phyloP scores from a whole-genome alignment of 2,113 vertebrate genomes.

The Gobio gobio region DNA sequence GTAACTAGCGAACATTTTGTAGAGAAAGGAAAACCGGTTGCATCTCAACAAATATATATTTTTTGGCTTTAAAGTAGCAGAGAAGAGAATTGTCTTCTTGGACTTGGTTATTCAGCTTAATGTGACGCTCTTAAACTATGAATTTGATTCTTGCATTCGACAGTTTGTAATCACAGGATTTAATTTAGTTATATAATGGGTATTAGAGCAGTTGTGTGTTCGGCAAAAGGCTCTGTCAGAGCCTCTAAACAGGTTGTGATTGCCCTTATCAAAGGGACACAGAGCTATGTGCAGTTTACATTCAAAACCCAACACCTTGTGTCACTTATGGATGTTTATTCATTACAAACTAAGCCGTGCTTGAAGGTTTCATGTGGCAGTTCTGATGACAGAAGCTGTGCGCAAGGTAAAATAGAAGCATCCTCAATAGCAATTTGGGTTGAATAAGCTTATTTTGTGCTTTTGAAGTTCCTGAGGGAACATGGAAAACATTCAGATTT shows the following conservation, averaged over 20 bases:
- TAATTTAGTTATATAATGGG: not conserved
- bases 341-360: conserved; percentile 41
- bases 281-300: conserved; percentile 53
- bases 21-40: too few relatives aligned
- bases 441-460: not conserved
- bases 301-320: conserved; percentile 19
- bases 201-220: not conserved
- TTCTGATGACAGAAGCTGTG: not conserved
- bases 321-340: conserved; percentile 33
- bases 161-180: not conserved
- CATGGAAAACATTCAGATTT: not conserved
- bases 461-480: not conserved
- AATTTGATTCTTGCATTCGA: not conserved
- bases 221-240: conserved; percentile 40
- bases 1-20: too few relatives aligned
- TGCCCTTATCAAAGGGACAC: conserved; percentile 51
- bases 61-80: not conserved
- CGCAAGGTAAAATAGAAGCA: not conserved
- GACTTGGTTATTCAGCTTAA: conserved; percentile 1
- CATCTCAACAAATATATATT: too few relatives aligned
- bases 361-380: not conserved
- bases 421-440: not conserved
- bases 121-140: not conserved
- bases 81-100: not conserved
- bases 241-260: conserved; percentile 58